Percentiles rank a stretch among this genome's conserved stretches.
phyloP scores from a whole-genome alignment of 1,140 invertebrate genomes.

The Dolichoris vasculosae region DNA sequence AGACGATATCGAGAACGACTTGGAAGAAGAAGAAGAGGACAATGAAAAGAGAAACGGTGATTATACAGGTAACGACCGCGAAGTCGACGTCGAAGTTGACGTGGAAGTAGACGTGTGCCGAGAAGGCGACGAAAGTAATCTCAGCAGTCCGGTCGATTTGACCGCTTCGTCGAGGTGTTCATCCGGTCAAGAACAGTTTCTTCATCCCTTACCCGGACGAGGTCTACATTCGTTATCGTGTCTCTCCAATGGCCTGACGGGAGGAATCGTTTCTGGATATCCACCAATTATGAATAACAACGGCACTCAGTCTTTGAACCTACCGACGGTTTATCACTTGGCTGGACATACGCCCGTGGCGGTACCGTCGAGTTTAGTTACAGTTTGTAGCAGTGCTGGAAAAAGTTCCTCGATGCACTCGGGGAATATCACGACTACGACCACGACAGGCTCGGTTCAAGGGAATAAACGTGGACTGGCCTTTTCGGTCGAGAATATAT shows the following conservation, averaged over 20 bases:
- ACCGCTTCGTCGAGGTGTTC: conserved; percentile 67
- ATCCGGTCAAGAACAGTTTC: conserved; percentile 60
- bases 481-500: conserved; percentile 93
- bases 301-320: conserved; percentile 38
- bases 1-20: conserved; percentile 48
- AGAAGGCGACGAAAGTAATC: conserved; percentile 66
- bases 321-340: conserved; percentile 54
- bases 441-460: conserved; percentile 52
- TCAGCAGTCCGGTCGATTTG: conserved; percentile 71
- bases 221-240: conserved; percentile 64
- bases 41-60: conserved; percentile 57
- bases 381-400: neutral
- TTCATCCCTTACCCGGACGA: conserved; percentile 63
- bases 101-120: conserved; percentile 70
- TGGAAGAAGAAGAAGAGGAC: conserved; percentile 61
- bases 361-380: neutral
- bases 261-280: conserved; percentile 47
- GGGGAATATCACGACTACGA: conserved; percentile 1
- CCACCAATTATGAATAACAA: conserved; percentile 39
- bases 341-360: conserved; percentile 45
- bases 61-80: conserved; percentile 39
- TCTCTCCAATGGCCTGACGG: conserved; percentile 60
- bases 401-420: neutral
- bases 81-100: conserved; percentile 66
- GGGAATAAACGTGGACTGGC: conserved; percentile 77